Base-by-base conservation (phyloP, 2,113 vertebrate genomes). In the Corynorhinus townsendii region DNA sequence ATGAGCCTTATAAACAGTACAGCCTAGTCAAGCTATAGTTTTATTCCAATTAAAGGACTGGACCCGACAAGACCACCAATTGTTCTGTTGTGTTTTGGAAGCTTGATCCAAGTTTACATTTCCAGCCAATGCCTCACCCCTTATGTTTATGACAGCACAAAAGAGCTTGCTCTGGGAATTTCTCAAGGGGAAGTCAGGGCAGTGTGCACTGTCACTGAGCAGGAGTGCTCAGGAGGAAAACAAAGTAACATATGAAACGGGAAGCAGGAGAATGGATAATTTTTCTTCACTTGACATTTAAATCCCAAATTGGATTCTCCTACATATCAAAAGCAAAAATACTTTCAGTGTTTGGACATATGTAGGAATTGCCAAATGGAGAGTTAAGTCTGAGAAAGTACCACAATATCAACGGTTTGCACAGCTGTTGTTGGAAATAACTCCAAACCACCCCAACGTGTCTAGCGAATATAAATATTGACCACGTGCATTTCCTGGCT, bases 41-140 rank as follows among this genome's bases (percentile, higher is more conserved):
- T 92, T 92, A 30, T 85, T 97, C 98, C 97, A 97, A 87, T 98
- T 96, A 97, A 98, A 98, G 88, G 89, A 68, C 96, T 92, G 92
- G 97, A 83, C 90, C 98, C 97, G 96, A 97, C 95, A 96, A 98
- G 98, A 97, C 95, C 96, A 97, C 98, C 97, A 97, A 97, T 98
- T 98, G 97, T 98, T 97, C 96, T 97, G 94, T 68, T 98, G 98
- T 98, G 97, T 97, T 98, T 98, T 96, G 97, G 94, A 95, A 98
- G 93, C 83, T 91, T 94, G 76, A 3, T 95, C 98, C 98, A 98
- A 98, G 98, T 98, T 98, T 98, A 97, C 97, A 98, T 96, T 98
- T 97, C 86, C 90, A 96, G 96, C 96, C 88, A 94, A 40, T 30
- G 49, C 97, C 97, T 98, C 95, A 95, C 97, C 96, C 96, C 62